Base-by-base conservation (phyloP, 2,113 vertebrate species). In the Nesogale talazaci region DNA sequence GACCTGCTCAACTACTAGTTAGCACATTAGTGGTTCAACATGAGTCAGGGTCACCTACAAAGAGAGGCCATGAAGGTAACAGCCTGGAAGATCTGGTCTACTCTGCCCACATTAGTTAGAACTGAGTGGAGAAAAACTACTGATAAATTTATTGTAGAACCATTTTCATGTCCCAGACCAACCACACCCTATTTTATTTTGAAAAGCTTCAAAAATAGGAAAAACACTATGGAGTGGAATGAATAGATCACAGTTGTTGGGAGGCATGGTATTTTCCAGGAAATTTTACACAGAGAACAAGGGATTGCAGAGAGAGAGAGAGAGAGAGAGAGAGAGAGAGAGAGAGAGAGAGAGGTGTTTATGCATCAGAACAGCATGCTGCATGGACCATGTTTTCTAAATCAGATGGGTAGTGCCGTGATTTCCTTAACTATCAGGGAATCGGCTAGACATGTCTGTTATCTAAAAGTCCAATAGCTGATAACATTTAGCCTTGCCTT, bases 401-500 rank as follows among this genome's bases (percentile, higher is more conserved):
- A 61, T 92, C 22, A n/a, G 19, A 92, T 95, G 83, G 46, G 17
- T 31, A 78, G 63, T 79, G 34, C 34, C 86, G 57, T 29, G 81
- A 52, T 31, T 82, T 65, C 10, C 38, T 89, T 81, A 79, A 85
- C 67, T 76, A 67, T 59, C n/a, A 38, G 77, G 87, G 91, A 92
- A 91, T 86, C 42, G 74, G 69, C 29, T 82, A 86, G 82, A 82
- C 12, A 12, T 91, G 11, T 83, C 76, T 59, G 84, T 72, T 84
- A 82, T 63, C 91, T 94, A 77, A 57, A 70, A 80, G 46, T 3
- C 83, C 61, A 83, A 31, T 70, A 75, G 63, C 46, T 86, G 92
- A 95, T 96, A 89, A 84, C 88, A 93, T 59, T 76, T n/a, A 83
- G 74, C 38, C 88, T 90, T 79, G 65, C 34, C 80, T 94, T 88